Conservation (phyloP, 2,888 invertebrate species). For the Criorhina ranunculi region DNA sequence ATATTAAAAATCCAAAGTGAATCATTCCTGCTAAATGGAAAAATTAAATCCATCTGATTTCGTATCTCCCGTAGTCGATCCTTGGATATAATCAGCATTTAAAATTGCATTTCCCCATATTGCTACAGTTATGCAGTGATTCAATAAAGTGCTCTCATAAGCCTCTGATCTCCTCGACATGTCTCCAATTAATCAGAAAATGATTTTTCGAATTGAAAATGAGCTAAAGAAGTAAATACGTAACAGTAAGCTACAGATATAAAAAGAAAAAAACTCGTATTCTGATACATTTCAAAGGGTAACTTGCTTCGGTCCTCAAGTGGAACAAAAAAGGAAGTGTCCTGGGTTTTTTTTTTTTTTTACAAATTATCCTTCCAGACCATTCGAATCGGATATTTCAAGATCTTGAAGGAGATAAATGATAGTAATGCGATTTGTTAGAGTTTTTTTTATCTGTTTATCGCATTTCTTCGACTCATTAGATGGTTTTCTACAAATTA, state of each 20-base stretch:
- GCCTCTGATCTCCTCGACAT: conserved; percentile 32
- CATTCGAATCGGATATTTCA: conserved; percentile 39
- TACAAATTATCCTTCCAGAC: conserved; percentile 2
- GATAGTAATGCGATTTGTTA: conserved; percentile 75
- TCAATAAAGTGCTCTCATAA: conserved; percentile 48
- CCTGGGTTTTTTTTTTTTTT: not conserved
- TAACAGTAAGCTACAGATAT: conserved; percentile 14
- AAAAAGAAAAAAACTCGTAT: conserved; percentile 8
- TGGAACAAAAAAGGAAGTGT: not conserved
- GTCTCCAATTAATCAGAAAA: conserved; percentile 67
- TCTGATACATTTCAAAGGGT: conserved; percentile 11
- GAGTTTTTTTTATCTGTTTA: conserved; percentile 3
- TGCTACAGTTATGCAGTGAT: conserved; percentile 11
- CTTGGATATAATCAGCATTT: conserved; percentile 36
- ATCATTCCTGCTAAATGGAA: conserved; percentile 48
- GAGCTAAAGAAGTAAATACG: conserved; percentile 44
- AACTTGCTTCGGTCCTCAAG: conserved; percentile 21
- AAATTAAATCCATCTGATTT: conserved; percentile 57
- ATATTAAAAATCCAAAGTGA: conserved; percentile 44
- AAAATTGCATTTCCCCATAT: conserved; percentile 32
- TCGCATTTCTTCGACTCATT: not conserved
- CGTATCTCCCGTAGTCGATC: not conserved
- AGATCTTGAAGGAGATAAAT: conserved; percentile 78
- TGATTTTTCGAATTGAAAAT: conserved; percentile 51
- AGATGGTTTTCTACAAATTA: not conserved